Evolutionary conservation across 2,888 invertebrate genomes (phyloP), one percentile per base, ranked within the genome.

Genomic region (Drosophila monieri): DNA sequence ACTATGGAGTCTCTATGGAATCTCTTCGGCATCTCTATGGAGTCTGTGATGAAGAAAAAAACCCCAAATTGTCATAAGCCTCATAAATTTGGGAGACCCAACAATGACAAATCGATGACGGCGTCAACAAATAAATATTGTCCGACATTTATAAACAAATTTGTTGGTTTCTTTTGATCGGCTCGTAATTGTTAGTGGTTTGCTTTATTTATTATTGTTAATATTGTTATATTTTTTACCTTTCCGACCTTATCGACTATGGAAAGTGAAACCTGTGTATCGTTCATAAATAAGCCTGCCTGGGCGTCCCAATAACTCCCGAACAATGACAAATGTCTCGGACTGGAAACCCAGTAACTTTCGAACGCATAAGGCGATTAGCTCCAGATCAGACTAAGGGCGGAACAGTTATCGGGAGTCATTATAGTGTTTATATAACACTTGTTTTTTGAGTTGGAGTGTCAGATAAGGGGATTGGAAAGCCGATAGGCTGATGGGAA

Each of bases 251-350:
- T 2, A 18, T 18, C 6, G 21, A 18, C 41, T 41, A 58, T 58
- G 70, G 87, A 79, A 79, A 79, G 79, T 79, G 79, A 79, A 79
- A 79, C 85, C 75, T n/a, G 35, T 55, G 44, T 77, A 39, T 77
- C 80, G 77, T 85, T 59, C 74, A 78, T 68, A 78, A 74, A 77
- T 86, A 84, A 84, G 65, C 64, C 77, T 57, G 65, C 64, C 77
- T 55, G 21, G 10, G 67, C 55, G 62, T 77, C 62, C 79, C 75
- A 86, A 86, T 86, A 86, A 80, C 71, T 77, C 56, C n/a, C 48
- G 21, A 77, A 86, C 87, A 79, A 79, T 80, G 80, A 47, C 35
- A 49, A 61, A 61, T n/a, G 44, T 27, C 39, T 25, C 60, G 67
- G 66, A 47, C 44, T 47, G 48, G 37, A 66, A 62, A 53, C n/a